Evolutionary conservation across 2,888 invertebrate genomes (phyloP), one percentile per base, ranked within the genome.

Genomic region (Neoaliturus tenellus): DNA sequence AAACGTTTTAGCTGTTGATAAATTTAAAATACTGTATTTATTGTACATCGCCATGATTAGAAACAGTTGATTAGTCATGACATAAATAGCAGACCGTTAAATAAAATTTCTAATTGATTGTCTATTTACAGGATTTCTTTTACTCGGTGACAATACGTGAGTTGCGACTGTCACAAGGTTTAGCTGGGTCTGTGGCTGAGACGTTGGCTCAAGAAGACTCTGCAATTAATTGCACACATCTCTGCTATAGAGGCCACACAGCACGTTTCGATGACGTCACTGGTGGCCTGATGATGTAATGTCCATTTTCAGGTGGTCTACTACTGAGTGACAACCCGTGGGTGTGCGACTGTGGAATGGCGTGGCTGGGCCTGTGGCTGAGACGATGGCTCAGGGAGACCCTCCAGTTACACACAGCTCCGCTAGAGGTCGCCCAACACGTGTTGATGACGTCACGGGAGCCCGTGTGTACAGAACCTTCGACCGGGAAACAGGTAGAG

Each of bases 111-210:
- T 48, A 3, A n/a, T n/a, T 48, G 17, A 48, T 48, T 4, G 10
- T 14, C n/a, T n/a, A 14, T 12, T 14, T 8, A 4, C 92, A 95
- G 98, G 97, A 87, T 97, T 97, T 23, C 91, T 98, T 85, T 94
- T 95, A 86, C 93, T 97, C 87, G 94, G 95, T 25, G 95, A 96
- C 80, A 98, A 98, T 90, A 96, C 97, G 0, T 92, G 97, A 89
- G 94, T 95, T 98, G 98, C 89, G 97, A 97, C 39, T 67, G 81
- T 17, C 96, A 96, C 86, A 92, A 97, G 86, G 96, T 97, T 23
- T 98, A 97, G 97, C 92, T 98, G 84, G 97, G 97, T 0, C 95
- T 96, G 85, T 98, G 98, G 98, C 91, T 97, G 87, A 92, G 97
- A 28, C 93, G 97, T 75, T 98, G 98, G 97, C 93, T 97, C 82